Base-by-base conservation (phyloP, 2,888 invertebrate species). In the Ptilodon capucinus region DNA sequence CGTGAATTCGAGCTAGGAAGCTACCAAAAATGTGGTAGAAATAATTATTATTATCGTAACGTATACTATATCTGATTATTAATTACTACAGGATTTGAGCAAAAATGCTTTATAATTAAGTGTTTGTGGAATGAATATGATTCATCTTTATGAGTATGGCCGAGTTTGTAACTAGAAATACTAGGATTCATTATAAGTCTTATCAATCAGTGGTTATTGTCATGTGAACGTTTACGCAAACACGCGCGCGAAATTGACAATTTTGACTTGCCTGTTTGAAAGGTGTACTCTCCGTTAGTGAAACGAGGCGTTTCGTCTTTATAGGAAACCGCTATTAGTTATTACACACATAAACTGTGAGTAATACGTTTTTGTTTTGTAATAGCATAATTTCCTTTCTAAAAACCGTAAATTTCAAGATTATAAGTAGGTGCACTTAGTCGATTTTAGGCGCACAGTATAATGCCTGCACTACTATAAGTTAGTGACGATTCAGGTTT, bases 11-110 rank as follows among this genome's bases (percentile, higher is more conserved):
- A 79, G 84, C 84, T 84, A 85, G 86, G 82, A 84, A 60, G 68
- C 82, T 84, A 81, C 86, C 84, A 86, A 86, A 86, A 80, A 83
- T 68, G 39, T 75, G 81, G 84, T 84, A 81, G 79, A 64, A 34
- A 66, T 64, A 58, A 65, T n/a, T 55, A 57, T 60, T 68, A n/a
- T 54, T 57, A 62, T 57, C 57, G 64, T 74, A 72, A 74, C 60
- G 69, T 81, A 75, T 81, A 77, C 74, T 76, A 71, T 74, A 75
- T 71, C 67, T 69, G 65, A 77, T 64, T 79, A 73, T 70, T 40
- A 25, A 4, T 9, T 57, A 74, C 52, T 78, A 78, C 81, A 79
- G 78, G 77, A 79, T 49, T 59, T 55, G 49, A 57, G 57, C 60
- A 40, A 63, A 66, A 64, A 68, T 68, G 67, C 68, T 76, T 72